phyloP scores from a whole-genome alignment of 1,140 invertebrate genomes.

The Rhyacophila brunnea region DNA sequence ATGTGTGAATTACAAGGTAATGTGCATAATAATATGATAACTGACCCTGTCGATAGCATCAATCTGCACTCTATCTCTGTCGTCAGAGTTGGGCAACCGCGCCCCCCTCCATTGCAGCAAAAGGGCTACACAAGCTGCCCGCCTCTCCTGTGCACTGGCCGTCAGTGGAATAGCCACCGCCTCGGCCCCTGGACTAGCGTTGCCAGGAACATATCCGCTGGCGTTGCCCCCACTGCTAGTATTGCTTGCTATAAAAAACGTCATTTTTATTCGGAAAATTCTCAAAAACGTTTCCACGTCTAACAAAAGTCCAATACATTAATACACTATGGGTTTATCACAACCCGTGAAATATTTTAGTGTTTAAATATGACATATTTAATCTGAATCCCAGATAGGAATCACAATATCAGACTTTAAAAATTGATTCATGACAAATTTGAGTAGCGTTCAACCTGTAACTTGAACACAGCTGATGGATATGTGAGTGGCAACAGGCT shows the following conservation, averaged over 20 bases:
- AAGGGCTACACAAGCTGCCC: conserved; percentile 61
- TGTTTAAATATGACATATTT: no score
- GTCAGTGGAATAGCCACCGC: conserved; percentile 2
- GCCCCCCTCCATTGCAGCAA: conserved; percentile 64
- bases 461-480: conserved; percentile 49
- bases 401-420: no score
- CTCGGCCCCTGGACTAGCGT: not conserved
- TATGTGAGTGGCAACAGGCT: conserved; percentile 15
- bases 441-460: conserved; percentile 43
- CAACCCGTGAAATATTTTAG: no score
- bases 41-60: conserved; percentile 61
- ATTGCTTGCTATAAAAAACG: no score
- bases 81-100: conserved; percentile 51
- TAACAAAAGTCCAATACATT: no score
- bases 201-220: not conserved
- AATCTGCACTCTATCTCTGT: conserved; percentile 60
- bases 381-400: no score
- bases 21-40: not conserved
- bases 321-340: no score
- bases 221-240: not conserved
- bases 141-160: conserved; percentile 57
- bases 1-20: no score
- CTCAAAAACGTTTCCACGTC: no score
- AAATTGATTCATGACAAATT: not conserved
- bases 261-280: no score